Evolutionary conservation across 1,140 invertebrate genomes (phyloP).

Genomic region (Lordiphosa clarofinis): DNA sequence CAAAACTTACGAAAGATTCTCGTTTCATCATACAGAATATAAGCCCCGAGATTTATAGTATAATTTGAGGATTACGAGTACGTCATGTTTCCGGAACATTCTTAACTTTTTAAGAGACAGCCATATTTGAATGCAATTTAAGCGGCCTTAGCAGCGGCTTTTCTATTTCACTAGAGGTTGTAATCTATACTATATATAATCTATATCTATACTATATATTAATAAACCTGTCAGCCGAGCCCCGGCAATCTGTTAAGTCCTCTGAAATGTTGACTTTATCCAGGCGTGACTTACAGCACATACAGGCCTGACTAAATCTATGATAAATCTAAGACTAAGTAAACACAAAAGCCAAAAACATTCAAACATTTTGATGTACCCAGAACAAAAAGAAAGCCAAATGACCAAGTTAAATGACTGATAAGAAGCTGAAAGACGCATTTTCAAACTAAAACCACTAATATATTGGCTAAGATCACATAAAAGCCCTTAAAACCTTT

Average conservation of each 20-base stretch:
- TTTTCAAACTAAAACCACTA: constrained; percentile 3
- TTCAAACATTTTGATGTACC: constrained; percentile 24
- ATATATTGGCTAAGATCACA: too few species aligned
- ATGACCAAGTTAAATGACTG: constrained; percentile 61
- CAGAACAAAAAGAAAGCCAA: constrained; percentile 10
- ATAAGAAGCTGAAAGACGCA: constrained; percentile 45
- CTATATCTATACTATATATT: constrained; percentile 34
- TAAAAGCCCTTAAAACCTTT: too few species aligned
- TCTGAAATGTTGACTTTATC: constrained; percentile 14
- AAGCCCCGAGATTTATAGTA: constrained; percentile 11
- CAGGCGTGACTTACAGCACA: constrained; percentile 64
- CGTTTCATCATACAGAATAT: constrained; percentile 11
- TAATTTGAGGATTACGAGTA: constrained; percentile 17
- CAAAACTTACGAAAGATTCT: background rate
- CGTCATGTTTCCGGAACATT: constrained; percentile 35
- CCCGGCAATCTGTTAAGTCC: constrained; percentile 1
- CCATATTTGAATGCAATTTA: too few species aligned
- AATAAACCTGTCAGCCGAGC: constrained; percentile 26
- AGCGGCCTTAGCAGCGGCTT: too few species aligned
- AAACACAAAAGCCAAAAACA: constrained; percentile 16
- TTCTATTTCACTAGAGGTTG: too few species aligned
- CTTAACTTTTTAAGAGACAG: constrained; percentile 15
- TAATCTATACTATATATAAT: constrained; percentile 58
- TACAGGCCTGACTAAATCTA: constrained; percentile 24
- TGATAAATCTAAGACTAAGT: constrained; percentile 51